These are phyloP conservation scores for Cebuella pygmaea DNA, from an alignment of 2,797 vertebrate genomes.

Conservation along the genomic window DNA sequence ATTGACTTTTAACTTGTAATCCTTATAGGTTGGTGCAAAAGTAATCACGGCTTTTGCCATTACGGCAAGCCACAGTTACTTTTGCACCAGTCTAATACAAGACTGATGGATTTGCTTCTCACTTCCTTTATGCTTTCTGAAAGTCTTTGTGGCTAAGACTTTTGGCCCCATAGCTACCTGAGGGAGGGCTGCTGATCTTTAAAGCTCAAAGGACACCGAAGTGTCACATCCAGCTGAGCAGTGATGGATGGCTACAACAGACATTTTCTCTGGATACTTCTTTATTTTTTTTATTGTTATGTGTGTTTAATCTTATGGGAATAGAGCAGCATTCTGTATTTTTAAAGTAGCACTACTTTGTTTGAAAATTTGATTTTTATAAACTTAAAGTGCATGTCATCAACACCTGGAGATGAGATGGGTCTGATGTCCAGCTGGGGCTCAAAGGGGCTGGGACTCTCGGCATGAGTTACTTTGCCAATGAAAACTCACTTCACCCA, in stretches of 20 bases:
- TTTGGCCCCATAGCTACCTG: background rate
- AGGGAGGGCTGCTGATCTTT: background rate
- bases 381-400: background rate
- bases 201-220: background rate
- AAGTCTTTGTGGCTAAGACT: background rate
- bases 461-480: background rate
- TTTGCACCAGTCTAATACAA: background rate
- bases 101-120: background rate
- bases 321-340: background rate
- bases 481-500: background rate
- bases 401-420: background rate
- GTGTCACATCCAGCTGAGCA: background rate
- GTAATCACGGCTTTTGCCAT: background rate
- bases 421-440: background rate
- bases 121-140: background rate
- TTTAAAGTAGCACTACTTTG: background rate
- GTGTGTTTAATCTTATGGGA: background rate
- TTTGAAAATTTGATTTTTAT: slow-evolving; percentile 20
- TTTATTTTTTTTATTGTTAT: background rate
- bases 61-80: background rate
- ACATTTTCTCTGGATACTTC: slow-evolving; percentile 1
- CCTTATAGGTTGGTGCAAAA: background rate
- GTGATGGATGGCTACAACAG: background rate
- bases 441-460: background rate
- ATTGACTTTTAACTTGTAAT: background rate